phyloP scores from a whole-genome alignment of 2,113 vertebrate species.

The Sakesphorus luctuosus region DNA sequence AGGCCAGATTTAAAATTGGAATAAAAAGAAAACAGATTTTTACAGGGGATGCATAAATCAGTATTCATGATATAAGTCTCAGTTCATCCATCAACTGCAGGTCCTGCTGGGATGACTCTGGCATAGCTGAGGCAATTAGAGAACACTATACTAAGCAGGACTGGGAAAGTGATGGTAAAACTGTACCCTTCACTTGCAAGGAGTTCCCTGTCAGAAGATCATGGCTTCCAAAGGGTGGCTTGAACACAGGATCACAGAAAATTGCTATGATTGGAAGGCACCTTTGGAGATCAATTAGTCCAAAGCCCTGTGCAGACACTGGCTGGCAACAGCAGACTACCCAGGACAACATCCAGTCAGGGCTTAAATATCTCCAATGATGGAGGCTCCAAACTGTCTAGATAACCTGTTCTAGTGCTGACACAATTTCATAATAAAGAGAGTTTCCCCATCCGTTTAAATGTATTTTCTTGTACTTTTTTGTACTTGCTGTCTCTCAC shows the following conservation, averaged over 20 bases:
- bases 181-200: background rate
- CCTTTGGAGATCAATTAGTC: background rate
- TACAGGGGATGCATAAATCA: background rate
- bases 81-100: background rate
- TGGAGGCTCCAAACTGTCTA: background rate
- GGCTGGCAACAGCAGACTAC: background rate
- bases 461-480: background rate
- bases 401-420: background rate
- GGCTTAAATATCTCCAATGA: background rate
- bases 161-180: background rate
- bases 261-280: background rate
- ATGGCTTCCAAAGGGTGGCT: fast-evolving
- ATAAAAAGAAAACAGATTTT: background rate
- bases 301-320: background rate
- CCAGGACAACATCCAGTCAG: background rate
- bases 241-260: background rate
- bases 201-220: background rate
- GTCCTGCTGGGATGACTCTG: background rate
- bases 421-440: background rate
- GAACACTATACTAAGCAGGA: background rate
- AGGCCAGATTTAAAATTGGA: background rate
- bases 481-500: background rate
- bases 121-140: background rate
- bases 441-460: background rate
- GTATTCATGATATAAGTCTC: background rate